Base-by-base conservation (phyloP, 1,140 invertebrate genomes). In the Lepeophtheirus salmonis region DNA sequence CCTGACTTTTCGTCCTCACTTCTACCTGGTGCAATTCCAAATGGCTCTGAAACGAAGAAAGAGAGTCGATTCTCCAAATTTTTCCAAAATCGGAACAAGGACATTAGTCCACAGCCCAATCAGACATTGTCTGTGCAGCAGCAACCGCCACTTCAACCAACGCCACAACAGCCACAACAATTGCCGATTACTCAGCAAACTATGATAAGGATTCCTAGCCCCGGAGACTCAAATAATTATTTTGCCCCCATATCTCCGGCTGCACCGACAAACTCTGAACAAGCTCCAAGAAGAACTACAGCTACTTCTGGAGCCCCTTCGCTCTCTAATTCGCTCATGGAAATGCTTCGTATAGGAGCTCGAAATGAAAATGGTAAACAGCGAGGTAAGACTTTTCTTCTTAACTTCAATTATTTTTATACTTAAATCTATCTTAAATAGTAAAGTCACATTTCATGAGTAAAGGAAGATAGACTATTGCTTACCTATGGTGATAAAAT, bases 181-280 rank as follows among this genome's bases (percentile, higher is more conserved):
- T 22, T 18, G n/a, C 4, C 20, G 4, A 12, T 16, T 10, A 10
- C 4, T 6, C n/a, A 12, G n/a, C n/a, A 14, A 20, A 13, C 3
- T 14, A 30, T 26, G 23, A 73, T 76, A 16, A 69, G 72, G 54
- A 77, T 77, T 64, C 75, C 77, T 2, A 56, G 24, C 24, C 54
- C 64, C 6, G 68, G 71, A 1, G 71, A 70, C 2, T 75, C 77
- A 57, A 75, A 75, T 0, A 76, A 78, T 49, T 79, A 77, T 55
- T 80, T 80, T 64, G 75, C 77, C 12, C 79, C 78, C 0, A 80
- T 80, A 51, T 79, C 78, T 10, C 78, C 78, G n/a, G 78, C 77
- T 17, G 72, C 67, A 41, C 30, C 30, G 30, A 41, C 30, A 41
- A 41, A 41, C 6, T 6, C n/a, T n/a, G 6, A 6, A 10, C 6